A percentile compares a stretch with the other conserved stretches of the same genome.
Evolutionary conservation across 2,113 vertebrate genomes (phyloP).

Genomic region (Platysternon megacephalum): DNA sequence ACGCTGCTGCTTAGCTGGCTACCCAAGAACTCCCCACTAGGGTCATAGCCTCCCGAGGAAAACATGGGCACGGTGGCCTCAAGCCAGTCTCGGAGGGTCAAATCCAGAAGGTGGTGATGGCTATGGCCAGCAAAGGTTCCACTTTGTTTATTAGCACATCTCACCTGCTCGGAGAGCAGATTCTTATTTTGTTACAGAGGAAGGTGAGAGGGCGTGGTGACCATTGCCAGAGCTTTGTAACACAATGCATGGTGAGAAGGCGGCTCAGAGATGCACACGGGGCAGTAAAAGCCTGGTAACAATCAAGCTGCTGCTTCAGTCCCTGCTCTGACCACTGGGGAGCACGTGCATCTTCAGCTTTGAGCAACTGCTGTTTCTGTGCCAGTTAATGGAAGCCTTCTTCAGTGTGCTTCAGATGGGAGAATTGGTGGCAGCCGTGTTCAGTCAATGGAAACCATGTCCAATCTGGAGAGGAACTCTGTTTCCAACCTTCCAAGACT

Average conservation of each 20-base stretch:
- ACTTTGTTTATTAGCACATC: background rate
- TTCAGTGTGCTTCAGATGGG: background rate
- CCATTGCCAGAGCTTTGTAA: background rate
- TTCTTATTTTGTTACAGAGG: background rate
- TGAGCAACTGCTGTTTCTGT: background rate
- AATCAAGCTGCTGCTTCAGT: background rate
- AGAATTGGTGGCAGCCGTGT: background rate
- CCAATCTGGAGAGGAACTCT: too few relatives aligned
- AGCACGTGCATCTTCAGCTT: background rate
- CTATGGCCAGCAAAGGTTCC: background rate
- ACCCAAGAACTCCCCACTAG: background rate
- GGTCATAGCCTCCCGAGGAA: background rate
- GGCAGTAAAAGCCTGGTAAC: background rate
- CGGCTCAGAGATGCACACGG: background rate
- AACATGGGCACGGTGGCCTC: background rate
- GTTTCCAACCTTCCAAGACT: background rate
- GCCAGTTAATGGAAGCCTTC: background rate
- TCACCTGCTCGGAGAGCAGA: background rate
- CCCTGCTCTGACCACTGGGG: background rate
- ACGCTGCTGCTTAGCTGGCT: too few relatives aligned
- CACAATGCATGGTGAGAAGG: background rate
- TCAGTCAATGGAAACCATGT: rapidly evolving
- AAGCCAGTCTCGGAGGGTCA: rapidly evolving
- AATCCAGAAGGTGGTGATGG: background rate
- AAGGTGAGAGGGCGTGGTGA: background rate